phyloP scores from a whole-genome alignment of 2,888 invertebrate species.

The Ophioninae sp. region DNA sequence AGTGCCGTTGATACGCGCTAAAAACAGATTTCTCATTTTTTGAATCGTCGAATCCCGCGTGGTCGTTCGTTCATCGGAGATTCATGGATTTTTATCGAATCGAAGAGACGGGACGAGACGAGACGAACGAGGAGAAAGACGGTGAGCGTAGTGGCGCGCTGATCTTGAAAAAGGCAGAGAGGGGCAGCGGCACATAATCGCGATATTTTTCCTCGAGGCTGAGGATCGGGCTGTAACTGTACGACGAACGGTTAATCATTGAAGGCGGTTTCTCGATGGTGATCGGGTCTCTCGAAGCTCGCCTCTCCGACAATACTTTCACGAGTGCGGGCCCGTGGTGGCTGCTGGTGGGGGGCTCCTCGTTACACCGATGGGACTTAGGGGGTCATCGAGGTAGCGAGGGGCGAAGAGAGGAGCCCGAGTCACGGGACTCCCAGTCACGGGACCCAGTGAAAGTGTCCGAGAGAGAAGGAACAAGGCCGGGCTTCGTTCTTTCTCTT shows the following conservation, averaged over 20 bases:
- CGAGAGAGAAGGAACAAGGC: conserved; percentile 68
- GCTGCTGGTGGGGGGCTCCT: conserved; percentile 25
- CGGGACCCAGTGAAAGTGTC: conserved; percentile 76
- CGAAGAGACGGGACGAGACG: neutral
- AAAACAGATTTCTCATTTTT: no score
- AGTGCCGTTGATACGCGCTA: no score
- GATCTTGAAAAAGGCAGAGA: conserved; percentile 61
- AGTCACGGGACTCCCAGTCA: conserved; percentile 75
- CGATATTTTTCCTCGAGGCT: conserved; percentile 68
- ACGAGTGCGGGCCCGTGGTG: conserved; percentile 33
- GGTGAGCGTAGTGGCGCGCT: neutral
- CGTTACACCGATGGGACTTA: conserved; percentile 52
- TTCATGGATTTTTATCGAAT: no score
- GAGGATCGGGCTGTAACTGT: conserved; percentile 33
- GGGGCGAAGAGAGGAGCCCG: conserved; percentile 55
- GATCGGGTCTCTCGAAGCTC: conserved; percentile 21
- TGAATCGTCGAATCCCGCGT: no score
- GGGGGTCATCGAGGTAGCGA: conserved; percentile 56
- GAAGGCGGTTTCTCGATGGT: conserved; percentile 31
- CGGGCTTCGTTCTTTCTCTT: conserved; percentile 62
- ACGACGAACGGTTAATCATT: conserved; percentile 48
- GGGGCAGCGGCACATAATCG: conserved; percentile 47
- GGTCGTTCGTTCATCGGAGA: no score
- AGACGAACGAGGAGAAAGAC: neutral
- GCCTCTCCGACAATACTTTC: conserved; percentile 54